Evolutionary conservation across 2,888 invertebrate genomes (phyloP).

Genomic region (Eupithecia abbreviata): DNA sequence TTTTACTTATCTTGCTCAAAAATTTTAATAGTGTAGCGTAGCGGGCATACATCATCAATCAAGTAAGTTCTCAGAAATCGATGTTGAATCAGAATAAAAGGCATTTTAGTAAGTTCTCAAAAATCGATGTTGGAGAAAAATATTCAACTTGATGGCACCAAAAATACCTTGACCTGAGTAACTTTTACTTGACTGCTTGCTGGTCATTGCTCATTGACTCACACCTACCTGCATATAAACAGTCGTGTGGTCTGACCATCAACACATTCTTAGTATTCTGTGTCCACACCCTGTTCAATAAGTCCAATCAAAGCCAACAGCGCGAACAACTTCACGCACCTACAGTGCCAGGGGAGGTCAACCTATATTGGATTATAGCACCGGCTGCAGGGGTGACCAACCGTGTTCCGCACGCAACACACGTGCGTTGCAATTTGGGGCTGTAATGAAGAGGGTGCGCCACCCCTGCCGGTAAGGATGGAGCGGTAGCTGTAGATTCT

Average conservation of each 20-base stretch:
- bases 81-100: too few species aligned
- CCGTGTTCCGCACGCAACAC: conserved; percentile 70
- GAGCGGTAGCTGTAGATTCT: conserved; percentile 28
- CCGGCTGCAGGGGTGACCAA: conserved; percentile 67
- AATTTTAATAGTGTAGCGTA: too few species aligned
- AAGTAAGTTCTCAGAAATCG: too few species aligned
- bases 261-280: conserved; percentile 8
- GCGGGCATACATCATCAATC: too few species aligned
- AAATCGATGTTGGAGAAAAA: not conserved
- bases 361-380: conserved; percentile 58
- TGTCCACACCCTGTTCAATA: not conserved
- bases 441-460: conserved; percentile 76
- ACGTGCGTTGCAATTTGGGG: conserved; percentile 75
- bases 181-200: not conserved
- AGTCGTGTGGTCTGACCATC: not conserved
- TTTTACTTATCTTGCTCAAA: too few species aligned
- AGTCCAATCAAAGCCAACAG: conserved; percentile 21
- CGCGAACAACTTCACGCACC: conserved; percentile 31
- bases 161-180: not conserved
- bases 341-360: conserved; percentile 55
- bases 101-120: too few species aligned
- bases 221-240: not conserved
- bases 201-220: not conserved
- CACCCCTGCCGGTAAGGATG: conserved; percentile 58
- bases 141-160: not conserved